Percentiles rank a stretch among this genome's conserved stretches.
phyloP scores from a whole-genome alignment of 2,797 vertebrate genomes.

The Macropodus opercularis region DNA sequence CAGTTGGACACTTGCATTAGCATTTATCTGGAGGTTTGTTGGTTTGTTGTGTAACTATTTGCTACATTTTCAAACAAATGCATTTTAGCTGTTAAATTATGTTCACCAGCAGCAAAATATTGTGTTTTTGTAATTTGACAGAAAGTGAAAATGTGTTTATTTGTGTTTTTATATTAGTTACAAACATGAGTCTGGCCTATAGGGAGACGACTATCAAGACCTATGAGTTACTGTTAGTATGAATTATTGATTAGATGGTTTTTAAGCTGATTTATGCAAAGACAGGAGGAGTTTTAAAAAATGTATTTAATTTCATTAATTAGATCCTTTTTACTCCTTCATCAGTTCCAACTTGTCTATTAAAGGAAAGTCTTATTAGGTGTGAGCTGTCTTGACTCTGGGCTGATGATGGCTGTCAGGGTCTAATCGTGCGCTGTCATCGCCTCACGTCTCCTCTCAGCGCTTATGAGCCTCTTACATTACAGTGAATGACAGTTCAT shows the following conservation, averaged over 20 bases:
- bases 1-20: too few species aligned
- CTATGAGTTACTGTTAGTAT: too few species aligned
- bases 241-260: too few species aligned
- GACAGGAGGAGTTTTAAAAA: too few species aligned
- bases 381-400: slow-evolving; percentile 11
- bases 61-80: too few species aligned
- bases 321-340: slow-evolving; percentile 26
- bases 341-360: slow-evolving; percentile 31
- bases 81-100: not conserved
- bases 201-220: too few species aligned
- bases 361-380: not conserved
- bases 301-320: too few species aligned
- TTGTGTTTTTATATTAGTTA: not conserved
- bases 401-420: slow-evolving; percentile 23
- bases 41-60: too few species aligned
- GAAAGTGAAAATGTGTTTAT: too few species aligned
- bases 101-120: not conserved
- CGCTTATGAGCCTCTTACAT: slow-evolving; percentile 42
- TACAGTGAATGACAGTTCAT: slow-evolving; percentile 55
- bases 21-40: too few species aligned
- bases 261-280: not conserved
- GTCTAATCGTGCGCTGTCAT: slow-evolving; percentile 29
- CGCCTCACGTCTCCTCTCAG: slow-evolving; percentile 16
- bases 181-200: too few species aligned
- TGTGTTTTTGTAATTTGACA: not conserved